These are phyloP conservation scores for Crax fasciolata DNA, from an alignment of 2,797 vertebrate genomes.

Conservation along the genomic window DNA sequence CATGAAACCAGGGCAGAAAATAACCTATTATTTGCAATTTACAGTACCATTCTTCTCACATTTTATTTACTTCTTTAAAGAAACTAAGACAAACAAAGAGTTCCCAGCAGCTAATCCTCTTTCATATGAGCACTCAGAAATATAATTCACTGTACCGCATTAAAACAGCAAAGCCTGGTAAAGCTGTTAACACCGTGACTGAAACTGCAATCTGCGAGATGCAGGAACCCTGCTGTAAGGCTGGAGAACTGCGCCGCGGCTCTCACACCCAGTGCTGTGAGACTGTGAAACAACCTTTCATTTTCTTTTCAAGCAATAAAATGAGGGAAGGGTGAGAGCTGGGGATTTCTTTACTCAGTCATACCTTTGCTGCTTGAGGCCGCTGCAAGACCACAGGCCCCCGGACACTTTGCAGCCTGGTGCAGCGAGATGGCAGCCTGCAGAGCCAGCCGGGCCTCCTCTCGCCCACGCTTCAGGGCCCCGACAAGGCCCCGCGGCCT, in stretches of 20 bases:
- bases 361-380: background rate
- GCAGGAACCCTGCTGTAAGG: background rate
- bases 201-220: background rate
- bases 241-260: background rate
- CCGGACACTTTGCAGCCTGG: background rate
- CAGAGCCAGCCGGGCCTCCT: background rate
- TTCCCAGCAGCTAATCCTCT: conserved; percentile 35
- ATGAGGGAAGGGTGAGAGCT: background rate
- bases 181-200: conserved; percentile 11
- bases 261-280: background rate
- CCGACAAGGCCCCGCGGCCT: background rate
- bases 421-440: background rate
- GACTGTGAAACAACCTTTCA: background rate
- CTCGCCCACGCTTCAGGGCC: rapidly evolving
- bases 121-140: conserved; percentile 17
- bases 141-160: conserved; percentile 1
- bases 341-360: background rate
- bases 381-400: background rate
- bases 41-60: conserved; percentile 33
- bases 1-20: conserved; percentile 65
- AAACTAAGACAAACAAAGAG: conserved; percentile 50
- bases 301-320: conserved; percentile 27
- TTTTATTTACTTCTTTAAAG: conserved; percentile 55
- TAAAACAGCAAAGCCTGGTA: conserved; percentile 24
- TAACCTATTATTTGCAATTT: conserved; percentile 47